Percentiles rank a stretch among this genome's conserved stretches.
phyloP scores from a whole-genome alignment of 2,113 vertebrate species.

The Cercocebus atys region DNA sequence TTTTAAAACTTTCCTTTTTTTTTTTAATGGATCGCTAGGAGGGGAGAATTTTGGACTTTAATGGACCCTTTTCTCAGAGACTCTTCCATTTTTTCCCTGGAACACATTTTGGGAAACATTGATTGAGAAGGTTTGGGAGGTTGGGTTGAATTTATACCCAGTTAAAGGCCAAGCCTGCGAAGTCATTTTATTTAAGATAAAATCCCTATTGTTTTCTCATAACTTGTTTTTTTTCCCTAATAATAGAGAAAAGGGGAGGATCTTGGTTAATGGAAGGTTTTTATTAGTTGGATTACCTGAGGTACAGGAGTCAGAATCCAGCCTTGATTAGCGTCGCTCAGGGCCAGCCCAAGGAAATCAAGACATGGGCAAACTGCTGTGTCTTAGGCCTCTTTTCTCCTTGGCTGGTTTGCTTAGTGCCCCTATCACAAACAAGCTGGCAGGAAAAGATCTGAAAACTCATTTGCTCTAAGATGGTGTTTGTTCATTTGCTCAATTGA shows the following conservation, averaged over 20 bases:
- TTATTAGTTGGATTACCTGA: background rate
- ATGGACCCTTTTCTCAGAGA: background rate
- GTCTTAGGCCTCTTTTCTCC: background rate
- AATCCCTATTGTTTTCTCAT: background rate
- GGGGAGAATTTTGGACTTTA: background rate
- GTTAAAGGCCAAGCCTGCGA: background rate
- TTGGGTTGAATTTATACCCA: background rate
- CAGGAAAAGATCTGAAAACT: background rate
- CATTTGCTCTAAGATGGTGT: background rate
- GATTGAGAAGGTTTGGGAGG: background rate
- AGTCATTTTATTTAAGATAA: background rate
- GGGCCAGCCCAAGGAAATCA: background rate
- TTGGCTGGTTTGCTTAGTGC: background rate
- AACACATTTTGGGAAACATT: background rate
- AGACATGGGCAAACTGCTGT: background rate
- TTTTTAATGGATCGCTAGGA: background rate
- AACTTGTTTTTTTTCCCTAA: background rate
- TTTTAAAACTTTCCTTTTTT: background rate
- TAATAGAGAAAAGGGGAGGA: background rate
- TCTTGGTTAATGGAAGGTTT: background rate
- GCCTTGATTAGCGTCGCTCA: background rate
- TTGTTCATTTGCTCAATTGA: background rate
- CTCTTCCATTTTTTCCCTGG: background rate
- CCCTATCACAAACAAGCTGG: background rate
- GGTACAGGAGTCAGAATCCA: background rate